phyloP scores from a whole-genome alignment of 1,140 invertebrate genomes.

The Drosophila ficusphila region DNA sequence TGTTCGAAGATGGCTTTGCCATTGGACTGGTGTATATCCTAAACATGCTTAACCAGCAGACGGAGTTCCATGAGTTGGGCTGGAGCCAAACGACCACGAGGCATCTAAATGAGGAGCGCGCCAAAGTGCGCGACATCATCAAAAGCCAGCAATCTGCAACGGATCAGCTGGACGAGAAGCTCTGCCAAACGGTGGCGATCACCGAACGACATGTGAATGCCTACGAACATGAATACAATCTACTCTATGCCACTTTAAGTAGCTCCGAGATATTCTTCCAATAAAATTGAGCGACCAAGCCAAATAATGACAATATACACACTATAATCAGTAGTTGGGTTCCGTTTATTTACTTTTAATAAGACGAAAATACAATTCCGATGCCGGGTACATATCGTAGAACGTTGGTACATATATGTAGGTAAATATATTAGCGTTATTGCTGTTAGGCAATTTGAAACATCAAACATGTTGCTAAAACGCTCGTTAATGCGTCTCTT shows the following conservation, averaged over 20 bases:
- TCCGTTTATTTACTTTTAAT: slow-evolving; percentile 58
- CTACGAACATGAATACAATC: slow-evolving; percentile 94
- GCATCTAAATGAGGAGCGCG: slow-evolving; percentile 88
- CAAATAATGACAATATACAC: background rate
- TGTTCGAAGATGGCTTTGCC: slow-evolving; percentile 99
- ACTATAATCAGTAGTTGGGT: slow-evolving; percentile 6
- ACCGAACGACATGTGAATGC: slow-evolving; percentile 92
- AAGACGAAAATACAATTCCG: slow-evolving; percentile 67
- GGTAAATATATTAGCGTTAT: slow-evolving; percentile 23
- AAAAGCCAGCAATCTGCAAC: slow-evolving; percentile 61
- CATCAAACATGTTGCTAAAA: slow-evolving; percentile 11
- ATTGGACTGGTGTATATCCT: slow-evolving; percentile 94
- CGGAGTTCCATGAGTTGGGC: slow-evolving; percentile 96
- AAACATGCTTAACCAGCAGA: slow-evolving; percentile 88
- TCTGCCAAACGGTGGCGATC: slow-evolving; percentile 97
- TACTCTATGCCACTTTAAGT: slow-evolving; percentile 95
- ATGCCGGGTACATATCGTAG: slow-evolving; percentile 37
- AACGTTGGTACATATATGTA: slow-evolving; percentile 34
- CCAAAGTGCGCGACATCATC: slow-evolving; percentile 85
- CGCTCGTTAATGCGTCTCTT: background rate
- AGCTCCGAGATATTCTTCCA: slow-evolving; percentile 98
- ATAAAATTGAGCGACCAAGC: slow-evolving; percentile 34
- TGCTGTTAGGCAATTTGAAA: slow-evolving; percentile 6
- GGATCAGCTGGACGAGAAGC: slow-evolving; percentile 89
- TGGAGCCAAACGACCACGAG: slow-evolving; percentile 96